Evolutionary conservation across 2,888 invertebrate genomes (phyloP).

Genomic region (Cancer borealis): DNA sequence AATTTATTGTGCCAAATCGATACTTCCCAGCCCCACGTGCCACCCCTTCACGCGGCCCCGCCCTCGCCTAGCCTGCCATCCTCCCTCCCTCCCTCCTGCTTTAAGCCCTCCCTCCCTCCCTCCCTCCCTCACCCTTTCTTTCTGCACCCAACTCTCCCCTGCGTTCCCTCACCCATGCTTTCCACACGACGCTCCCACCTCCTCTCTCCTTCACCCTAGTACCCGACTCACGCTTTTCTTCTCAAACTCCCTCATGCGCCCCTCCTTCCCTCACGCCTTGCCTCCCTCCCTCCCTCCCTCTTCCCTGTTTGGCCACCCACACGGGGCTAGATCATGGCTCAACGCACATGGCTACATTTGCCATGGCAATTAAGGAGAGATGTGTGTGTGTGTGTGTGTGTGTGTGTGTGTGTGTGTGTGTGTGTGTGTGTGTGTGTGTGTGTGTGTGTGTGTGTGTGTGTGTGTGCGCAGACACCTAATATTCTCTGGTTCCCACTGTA

Average conservation of each 20-base stretch:
- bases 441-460: conserved; percentile 34
- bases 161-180: not conserved
- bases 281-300: conserved; percentile 10
- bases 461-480: conserved; percentile 22
- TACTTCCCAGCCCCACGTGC: conserved; percentile 60
- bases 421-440: conserved; percentile 37
- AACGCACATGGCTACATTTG: conserved; percentile 49
- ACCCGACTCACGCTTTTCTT: not conserved
- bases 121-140: not conserved
- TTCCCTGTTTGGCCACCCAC: conserved; percentile 20
- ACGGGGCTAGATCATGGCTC: conserved; percentile 48
- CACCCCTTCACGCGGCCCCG: conserved; percentile 48
- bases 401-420: conserved; percentile 47
- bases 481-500: conserved; percentile 22
- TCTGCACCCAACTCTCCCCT: not conserved
- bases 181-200: not conserved
- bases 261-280: conserved; percentile 17
- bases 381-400: conserved; percentile 48
- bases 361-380: conserved; percentile 48
- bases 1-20: conserved; percentile 73
- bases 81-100: not conserved
- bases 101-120: conserved; percentile 9
- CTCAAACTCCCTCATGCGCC: not conserved
- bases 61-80: not conserved
- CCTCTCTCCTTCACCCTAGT: not conserved